Evolutionary conservation across 1,140 invertebrate species (phyloP), one percentile per base, ranked within the genome.

Genomic region (Anastatus disparis): DNA sequence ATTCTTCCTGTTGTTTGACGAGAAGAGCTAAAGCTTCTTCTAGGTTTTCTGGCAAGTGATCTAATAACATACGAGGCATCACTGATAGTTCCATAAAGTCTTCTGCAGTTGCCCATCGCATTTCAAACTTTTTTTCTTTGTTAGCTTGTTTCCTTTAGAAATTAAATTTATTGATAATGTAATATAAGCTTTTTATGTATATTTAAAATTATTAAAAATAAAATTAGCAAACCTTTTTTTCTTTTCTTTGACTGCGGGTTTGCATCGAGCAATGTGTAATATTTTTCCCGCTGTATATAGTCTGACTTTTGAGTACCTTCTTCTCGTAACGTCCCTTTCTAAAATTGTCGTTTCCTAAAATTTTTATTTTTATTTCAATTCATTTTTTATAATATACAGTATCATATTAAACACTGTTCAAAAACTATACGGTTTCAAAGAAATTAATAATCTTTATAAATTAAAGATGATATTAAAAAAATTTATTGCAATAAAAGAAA

Each of bases 21-120:
- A 93, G 85, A 2, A 87, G 90, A 26, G 88, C 85, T 65, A 93
- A 81, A n/a, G 90, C 90, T 70, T 88, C 85, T 66, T 91, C 88
- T 20, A 93, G 86, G 77, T 91, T 92, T 77, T 93, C 89, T 9
- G 92, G 92, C 22, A 93, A 81, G 76, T 93, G 92, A 81, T 93
- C 92, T 2, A 93, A 81, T 2, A 93, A 75, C 92, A 93, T 93
- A 15, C 91, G 86, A 17, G 92, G 92, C 91, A 93, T 92, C 22
- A 93, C 90, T 73, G 89, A 85, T 22, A 93, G 76, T 76, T 93
- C 91, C 85, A 90, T 90, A 81, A 93, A 92, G 80, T 93, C 91
- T 81, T 93, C 91, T 2, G 91, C 86, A 70, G 88, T 86, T 9
- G 91, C 90, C 92, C 92, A 93, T 24, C 91, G 85, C 91, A 93